These are phyloP conservation scores for Euzetes globulus DNA, from an alignment of 2,888 invertebrate genomes.

Conservation along the genomic window DNA sequence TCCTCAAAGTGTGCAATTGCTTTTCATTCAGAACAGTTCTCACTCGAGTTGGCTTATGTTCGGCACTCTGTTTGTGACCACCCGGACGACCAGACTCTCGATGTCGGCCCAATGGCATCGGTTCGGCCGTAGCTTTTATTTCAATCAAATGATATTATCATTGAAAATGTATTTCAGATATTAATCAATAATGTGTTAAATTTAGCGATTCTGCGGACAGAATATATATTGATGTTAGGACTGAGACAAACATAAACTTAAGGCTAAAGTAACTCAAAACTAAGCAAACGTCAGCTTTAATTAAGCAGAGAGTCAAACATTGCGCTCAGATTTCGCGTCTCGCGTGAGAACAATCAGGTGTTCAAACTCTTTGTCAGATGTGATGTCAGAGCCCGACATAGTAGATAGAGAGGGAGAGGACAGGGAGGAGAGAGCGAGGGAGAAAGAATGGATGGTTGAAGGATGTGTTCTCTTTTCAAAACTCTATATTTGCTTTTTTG, in stretches of 20 bases:
- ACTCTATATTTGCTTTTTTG: conserved; percentile 18
- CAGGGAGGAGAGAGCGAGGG: conserved; percentile 26
- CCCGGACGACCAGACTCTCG: conserved; percentile 42
- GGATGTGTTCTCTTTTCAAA: background rate
- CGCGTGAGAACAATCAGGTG: conserved; percentile 36
- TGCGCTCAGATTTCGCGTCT: conserved; percentile 26
- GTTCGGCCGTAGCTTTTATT: conserved; percentile 42
- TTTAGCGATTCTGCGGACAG: background rate
- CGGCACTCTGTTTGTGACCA: conserved; percentile 52
- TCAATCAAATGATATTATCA: background rate
- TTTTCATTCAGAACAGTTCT: conserved; percentile 98
- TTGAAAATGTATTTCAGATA: background rate
- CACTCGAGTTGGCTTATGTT: conserved; percentile 96
- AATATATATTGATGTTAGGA: no score
- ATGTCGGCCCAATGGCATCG: conserved; percentile 41
- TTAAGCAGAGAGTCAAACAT: conserved; percentile 27
- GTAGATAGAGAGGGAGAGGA: conserved; percentile 23
- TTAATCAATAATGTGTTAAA: background rate
- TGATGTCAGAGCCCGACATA: background rate
- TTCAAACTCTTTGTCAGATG: conserved; percentile 1
- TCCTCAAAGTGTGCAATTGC: conserved; percentile 91
- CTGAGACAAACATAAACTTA: background rate
- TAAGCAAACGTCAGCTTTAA: conserved; percentile 22
- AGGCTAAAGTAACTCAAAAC: background rate
- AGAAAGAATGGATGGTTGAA: background rate